Evolutionary conservation across 1,140 invertebrate genomes (phyloP).

Genomic region (Zaprionus ghesquierei): DNA sequence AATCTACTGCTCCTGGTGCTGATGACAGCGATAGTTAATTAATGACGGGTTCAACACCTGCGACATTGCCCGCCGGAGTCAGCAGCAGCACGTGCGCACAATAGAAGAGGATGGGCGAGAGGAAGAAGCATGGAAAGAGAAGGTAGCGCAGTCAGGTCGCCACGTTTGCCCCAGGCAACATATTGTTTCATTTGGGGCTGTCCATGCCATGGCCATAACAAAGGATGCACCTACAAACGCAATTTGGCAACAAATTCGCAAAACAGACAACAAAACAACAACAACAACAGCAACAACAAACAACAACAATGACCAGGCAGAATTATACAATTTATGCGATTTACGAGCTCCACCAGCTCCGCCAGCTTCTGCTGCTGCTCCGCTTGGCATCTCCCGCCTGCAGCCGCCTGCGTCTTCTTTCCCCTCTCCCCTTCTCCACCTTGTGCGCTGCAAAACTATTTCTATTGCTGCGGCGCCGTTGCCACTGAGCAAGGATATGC

Average conservation of each 20-base stretch:
- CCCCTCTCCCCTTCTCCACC: too few relatives aligned
- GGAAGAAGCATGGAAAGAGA: not conserved
- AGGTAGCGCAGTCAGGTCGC: not conserved
- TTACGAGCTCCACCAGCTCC: constrained; percentile 66
- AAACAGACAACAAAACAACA: constrained; percentile 44
- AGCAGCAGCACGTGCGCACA: constrained; percentile 30
- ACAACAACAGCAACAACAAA: constrained; percentile 35
- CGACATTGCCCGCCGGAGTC: constrained; percentile 8
- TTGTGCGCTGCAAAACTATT: constrained; percentile 69
- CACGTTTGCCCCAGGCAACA: constrained; percentile 38
- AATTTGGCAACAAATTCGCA: constrained; percentile 74
- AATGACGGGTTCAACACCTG: constrained; percentile 49
- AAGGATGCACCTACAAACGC: constrained; percentile 72
- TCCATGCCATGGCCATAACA: constrained; percentile 25
- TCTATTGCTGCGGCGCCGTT: constrained; percentile 75
- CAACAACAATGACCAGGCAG: constrained; percentile 59
- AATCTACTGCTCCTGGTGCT: constrained; percentile 33
- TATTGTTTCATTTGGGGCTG: constrained; percentile 63
- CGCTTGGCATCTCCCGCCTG: constrained; percentile 31
- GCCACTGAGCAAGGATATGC: constrained; percentile 75
- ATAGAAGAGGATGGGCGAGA: constrained; percentile 1
- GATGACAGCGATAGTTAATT: constrained; percentile 45
- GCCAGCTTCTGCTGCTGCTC: not conserved
- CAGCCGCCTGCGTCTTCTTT: constrained; percentile 24
- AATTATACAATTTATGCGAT: constrained; percentile 82